Evolutionary conservation across 2,797 vertebrate genomes (phyloP), one percentile per base, ranked within the genome.

Genomic region (Tadarida brasiliensis): DNA sequence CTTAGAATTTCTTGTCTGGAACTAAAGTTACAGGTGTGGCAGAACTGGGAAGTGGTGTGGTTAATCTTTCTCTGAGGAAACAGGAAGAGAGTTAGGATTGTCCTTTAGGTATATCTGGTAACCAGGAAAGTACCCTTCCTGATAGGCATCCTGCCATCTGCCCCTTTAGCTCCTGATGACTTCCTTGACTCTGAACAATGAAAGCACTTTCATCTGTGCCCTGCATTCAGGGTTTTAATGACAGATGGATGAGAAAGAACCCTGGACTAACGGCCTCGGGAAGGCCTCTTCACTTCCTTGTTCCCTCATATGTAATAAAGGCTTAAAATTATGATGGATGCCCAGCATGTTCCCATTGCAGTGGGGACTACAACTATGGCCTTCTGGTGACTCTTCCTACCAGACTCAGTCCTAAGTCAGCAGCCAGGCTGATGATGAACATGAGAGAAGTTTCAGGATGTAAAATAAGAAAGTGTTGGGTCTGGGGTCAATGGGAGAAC

Each of bases 31-130:
- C 51, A 44, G 28, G 20, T 56, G 19, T 65, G 20, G 16, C 73
- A 35, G 49, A 90, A 87, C 20, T 15, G 44, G 77, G 88, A 74
- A 68, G 61, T 59, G 30, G 94, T 70, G 61, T 19, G 61, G 28
- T 63, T 56, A 24, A 81, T 22, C 28, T 65, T 81, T 47, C 22
- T 47, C n/a, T 68, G 49, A 81, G 54, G 90, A 89, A 85, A 84
- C 54, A 94, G 88, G 80, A 96, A 91, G 70, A 84, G 61, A 87
- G 30, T 63, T 56, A 30, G 30, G 19, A 44, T 61, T 82, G 73
- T 73, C 33, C 44, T 73, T 84, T 15, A 78, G 85, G 87, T 61
- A 17, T 7, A 16, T 20, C 81, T 82, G 35, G 30, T 30, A 59
- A 78, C 68, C 73, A 68, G 19, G 20, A 11, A 65, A 35, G 10